phyloP scores from a whole-genome alignment of 92 coral and sea anemone species.

The Paragorgia papillata region DNA sequence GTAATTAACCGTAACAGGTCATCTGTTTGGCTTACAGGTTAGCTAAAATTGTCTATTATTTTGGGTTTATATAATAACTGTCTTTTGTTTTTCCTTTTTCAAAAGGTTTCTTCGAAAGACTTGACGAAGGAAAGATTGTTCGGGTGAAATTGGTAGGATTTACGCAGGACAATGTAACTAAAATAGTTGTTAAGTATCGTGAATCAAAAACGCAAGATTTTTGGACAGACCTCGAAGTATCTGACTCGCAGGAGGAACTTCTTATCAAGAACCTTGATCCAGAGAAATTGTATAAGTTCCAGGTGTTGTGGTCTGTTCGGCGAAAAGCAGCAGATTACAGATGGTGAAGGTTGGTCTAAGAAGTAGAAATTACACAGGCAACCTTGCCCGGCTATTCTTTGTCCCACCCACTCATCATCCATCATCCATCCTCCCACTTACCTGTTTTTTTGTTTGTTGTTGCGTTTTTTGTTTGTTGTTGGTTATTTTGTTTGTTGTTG shows the following conservation, averaged over 20 bases:
- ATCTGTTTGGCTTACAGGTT: too few relatives aligned
- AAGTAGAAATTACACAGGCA: background rate
- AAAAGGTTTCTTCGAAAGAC: conserved; percentile 17
- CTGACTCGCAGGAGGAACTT: background rate
- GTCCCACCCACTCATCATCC: too few relatives aligned
- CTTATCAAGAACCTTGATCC: conserved; percentile 66
- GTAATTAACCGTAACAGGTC: too few relatives aligned
- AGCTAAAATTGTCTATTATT: too few relatives aligned
- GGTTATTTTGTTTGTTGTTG: too few relatives aligned
- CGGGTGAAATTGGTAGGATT: conserved; percentile 2
- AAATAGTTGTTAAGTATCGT: conserved; percentile 1
- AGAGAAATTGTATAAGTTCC: conserved; percentile 65
- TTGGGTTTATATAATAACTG: background rate
- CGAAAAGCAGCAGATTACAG: conserved; percentile 14
- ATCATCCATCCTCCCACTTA: too few relatives aligned
- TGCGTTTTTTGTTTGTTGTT: too few relatives aligned
- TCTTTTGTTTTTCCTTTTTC: background rate
- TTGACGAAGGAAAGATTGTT: conserved; percentile 17
- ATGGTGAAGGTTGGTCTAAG: conserved; percentile 36
- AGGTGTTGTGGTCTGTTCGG: conserved; percentile 37
- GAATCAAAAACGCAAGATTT: background rate
- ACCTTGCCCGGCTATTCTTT: too few relatives aligned
- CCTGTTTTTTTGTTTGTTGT: too few relatives aligned
- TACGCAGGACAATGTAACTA: conserved; percentile 14
- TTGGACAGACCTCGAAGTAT: background rate